Conservation (phyloP, 2,888 invertebrate genomes). For the Eucriotettix oculatus region DNA sequence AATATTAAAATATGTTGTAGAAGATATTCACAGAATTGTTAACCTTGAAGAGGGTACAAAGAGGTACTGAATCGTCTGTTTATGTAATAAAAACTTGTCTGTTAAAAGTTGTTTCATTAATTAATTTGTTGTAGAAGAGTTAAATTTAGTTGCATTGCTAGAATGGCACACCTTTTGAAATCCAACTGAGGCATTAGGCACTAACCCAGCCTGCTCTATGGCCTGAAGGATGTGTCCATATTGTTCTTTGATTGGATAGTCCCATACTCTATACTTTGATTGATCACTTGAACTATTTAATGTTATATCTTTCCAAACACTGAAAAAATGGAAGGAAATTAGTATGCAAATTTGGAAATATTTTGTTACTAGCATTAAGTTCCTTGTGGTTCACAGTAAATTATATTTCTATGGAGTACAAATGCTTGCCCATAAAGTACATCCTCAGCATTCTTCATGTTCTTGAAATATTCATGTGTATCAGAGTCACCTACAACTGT, state of each 20-base stretch:
- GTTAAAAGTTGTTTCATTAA: too few relatives aligned
- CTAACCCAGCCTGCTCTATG: slow-evolving; percentile 62
- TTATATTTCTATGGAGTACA: too few relatives aligned
- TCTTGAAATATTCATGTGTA: slow-evolving; percentile 67
- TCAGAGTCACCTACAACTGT: slow-evolving; percentile 62
- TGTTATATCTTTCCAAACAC: slow-evolving; percentile 80
- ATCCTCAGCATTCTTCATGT: slow-evolving; percentile 84
- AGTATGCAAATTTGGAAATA: neutral
- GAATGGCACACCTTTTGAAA: slow-evolving; percentile 40
- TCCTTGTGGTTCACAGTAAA: too few relatives aligned
- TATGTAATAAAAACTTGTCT: too few relatives aligned
- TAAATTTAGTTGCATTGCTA: too few relatives aligned
- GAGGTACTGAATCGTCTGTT: too few relatives aligned
- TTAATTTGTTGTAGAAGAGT: too few relatives aligned
- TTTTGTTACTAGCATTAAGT: too few relatives aligned
- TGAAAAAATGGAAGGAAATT: slow-evolving; percentile 21
- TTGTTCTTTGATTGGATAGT: slow-evolving; percentile 83
- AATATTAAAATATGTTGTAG: too few relatives aligned
- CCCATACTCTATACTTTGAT: slow-evolving; percentile 71
- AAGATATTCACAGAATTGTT: too few relatives aligned
- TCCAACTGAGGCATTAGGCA: slow-evolving; percentile 50
- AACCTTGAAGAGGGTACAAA: too few relatives aligned
- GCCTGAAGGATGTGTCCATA: slow-evolving; percentile 74
- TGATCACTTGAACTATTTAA: slow-evolving; percentile 67
- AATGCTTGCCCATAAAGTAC: slow-evolving; percentile 53